Percentiles rank a stretch among this genome's conserved stretches.
Conservation (phyloP, 2,797 vertebrate species). For the Melanotaenia pygmaea region DNA sequence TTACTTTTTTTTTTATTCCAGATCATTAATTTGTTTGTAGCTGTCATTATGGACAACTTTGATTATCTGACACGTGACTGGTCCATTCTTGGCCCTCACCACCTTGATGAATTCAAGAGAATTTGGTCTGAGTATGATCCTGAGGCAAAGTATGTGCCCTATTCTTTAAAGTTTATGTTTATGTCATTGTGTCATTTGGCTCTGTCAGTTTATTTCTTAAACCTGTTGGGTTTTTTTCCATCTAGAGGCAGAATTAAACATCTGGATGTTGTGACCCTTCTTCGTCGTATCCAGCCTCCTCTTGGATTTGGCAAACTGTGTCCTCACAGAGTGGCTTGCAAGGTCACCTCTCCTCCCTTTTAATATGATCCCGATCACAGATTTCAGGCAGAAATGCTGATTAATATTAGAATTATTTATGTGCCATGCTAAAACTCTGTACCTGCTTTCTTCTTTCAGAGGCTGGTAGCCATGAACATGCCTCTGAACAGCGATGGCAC, state of each 20-base stretch:
- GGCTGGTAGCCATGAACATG: slow-evolving; percentile 99
- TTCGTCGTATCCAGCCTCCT: slow-evolving; percentile 96
- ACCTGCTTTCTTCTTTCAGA: slow-evolving; percentile 79
- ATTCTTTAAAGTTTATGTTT: neutral
- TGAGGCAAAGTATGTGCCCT: slow-evolving; percentile 93
- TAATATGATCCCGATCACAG: slow-evolving; percentile 3
- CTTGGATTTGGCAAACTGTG: slow-evolving; percentile 98
- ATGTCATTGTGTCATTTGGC: neutral
- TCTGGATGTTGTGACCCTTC: slow-evolving; percentile 95
- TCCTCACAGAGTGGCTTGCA: slow-evolving; percentile 98
- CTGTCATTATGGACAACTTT: slow-evolving; percentile 99
- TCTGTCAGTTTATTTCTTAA: neutral
- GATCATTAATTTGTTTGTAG: slow-evolving; percentile 99
- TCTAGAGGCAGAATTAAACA: slow-evolving; percentile 97
- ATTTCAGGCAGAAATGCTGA: slow-evolving; percentile 1
- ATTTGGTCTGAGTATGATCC: slow-evolving; percentile 99
- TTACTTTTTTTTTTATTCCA: slow-evolving; percentile 60
- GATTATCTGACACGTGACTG: slow-evolving; percentile 99
- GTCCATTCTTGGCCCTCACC: slow-evolving; percentile 98
- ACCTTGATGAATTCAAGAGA: slow-evolving; percentile 98
- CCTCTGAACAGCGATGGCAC: slow-evolving; percentile 96
- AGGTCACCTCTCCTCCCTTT: slow-evolving; percentile 80
- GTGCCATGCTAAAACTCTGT: slow-evolving; percentile 9
- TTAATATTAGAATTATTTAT: neutral
- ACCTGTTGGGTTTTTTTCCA: slow-evolving; percentile 5